Base-by-base conservation (phyloP, 2,113 vertebrate species). In the Scopus umbretta region DNA sequence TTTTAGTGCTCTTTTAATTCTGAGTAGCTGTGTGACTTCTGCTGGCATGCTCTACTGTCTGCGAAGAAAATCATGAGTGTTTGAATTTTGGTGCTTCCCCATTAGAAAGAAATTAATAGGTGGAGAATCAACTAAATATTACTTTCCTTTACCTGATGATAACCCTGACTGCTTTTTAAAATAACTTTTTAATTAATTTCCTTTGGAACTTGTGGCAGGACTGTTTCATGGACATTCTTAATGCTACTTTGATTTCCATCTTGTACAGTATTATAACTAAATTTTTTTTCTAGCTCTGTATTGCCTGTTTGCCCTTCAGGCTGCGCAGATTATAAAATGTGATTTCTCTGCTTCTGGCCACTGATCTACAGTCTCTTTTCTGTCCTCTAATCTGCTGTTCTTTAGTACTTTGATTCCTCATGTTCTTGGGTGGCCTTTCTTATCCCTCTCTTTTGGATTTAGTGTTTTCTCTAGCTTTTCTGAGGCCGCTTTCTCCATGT, bases 341-440 rank as follows among this genome's bases (percentile, higher is more conserved):
- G 73, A 78, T 95, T 94, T 95, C 94, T 93, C 90, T 95, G 94
- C 45, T 73, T 96, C 96, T 80, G 76, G 42, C 88, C 67, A 93
- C 96, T 97, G 97, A 96, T 97, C 86, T 97, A 53, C 74, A 80
- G 84, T 91, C 74, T 91, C 84, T 97, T 90, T 96, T 97, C 96
- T 85, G 59, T 96, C 78, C 76, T 97, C 97, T 97, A 96, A 96
- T 97, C 91, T 95, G 93, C 92, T 92, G 59, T 95, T 93, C 91
- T 96, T 96, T 96, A 97, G 89, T 90, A 96, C 96, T 97, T 98
- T 97, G 96, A 97, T 97, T 96, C 83, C 83, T 92, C 80, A 43
- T 95, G 79, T 95, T 80, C 97, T 97, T 96, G 94, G 96, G 96
- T 96, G 96, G 96, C 86, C 91, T 97, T 97, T 97, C 95, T 97